phyloP scores from a whole-genome alignment of 2,888 invertebrate species.

The Troides oblongomaculatus region DNA sequence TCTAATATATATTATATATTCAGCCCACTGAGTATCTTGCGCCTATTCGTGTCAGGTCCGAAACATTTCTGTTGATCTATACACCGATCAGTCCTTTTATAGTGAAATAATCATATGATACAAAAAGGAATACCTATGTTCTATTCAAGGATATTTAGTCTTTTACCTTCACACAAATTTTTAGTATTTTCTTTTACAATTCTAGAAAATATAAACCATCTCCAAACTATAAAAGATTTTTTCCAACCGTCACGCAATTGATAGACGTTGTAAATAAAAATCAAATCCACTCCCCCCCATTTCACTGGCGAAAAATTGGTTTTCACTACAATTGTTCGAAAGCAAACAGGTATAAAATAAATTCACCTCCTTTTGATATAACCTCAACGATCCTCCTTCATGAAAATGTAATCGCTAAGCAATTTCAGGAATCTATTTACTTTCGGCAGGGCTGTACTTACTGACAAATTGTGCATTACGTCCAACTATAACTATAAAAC shows the following conservation, averaged over 20 bases:
- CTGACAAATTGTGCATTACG: not conserved
- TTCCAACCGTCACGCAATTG: not conserved
- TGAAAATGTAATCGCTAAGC: slow-evolving; percentile 70
- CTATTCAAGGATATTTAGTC: too few relatives aligned
- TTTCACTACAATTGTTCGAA: slow-evolving; percentile 13
- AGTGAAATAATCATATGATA: too few relatives aligned
- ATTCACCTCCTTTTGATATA: slow-evolving; percentile 23
- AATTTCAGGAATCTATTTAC: slow-evolving; percentile 29
- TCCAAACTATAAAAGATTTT: not conserved
- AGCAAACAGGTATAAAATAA: slow-evolving; percentile 17
- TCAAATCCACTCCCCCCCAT: not conserved
- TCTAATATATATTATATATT: too few relatives aligned
- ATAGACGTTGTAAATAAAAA: not conserved
- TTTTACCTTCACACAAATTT: too few relatives aligned
- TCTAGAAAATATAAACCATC: too few relatives aligned
- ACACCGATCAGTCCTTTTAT: too few relatives aligned
- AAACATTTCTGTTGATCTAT: too few relatives aligned
- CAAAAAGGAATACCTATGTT: too few relatives aligned
- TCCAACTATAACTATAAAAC: not conserved
- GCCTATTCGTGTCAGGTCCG: too few relatives aligned
- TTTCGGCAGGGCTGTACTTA: slow-evolving; percentile 18
- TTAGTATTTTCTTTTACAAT: too few relatives aligned
- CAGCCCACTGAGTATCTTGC: too few relatives aligned
- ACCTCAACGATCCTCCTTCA: slow-evolving; percentile 46
- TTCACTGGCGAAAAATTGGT: not conserved